Percentiles rank a stretch among this genome's conserved stretches.
These are phyloP conservation scores for Drosophila elegans DNA, from an alignment of 1,140 invertebrate genomes.

Conservation along the genomic window DNA sequence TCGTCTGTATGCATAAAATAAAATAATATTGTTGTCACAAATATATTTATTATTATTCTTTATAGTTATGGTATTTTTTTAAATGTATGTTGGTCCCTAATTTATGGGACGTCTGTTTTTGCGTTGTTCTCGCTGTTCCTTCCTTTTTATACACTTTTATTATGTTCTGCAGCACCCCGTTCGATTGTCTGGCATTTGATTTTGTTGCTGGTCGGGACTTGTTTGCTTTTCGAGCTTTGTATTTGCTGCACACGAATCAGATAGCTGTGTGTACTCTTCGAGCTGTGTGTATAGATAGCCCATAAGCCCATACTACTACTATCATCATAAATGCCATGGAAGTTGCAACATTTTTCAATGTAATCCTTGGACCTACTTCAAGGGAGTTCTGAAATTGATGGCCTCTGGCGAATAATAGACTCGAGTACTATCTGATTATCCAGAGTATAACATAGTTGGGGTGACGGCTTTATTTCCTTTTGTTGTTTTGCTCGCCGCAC, in stretches of 20 bases:
- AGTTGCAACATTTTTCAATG: conserved; percentile 24
- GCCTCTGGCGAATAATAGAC: neutral
- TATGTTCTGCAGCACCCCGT: conserved; percentile 25
- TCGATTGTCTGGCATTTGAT: conserved; percentile 66
- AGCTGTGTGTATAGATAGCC: conserved; percentile 20
- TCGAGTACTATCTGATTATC: conserved; percentile 11
- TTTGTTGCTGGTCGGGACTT: conserved; percentile 33
- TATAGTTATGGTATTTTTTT: neutral
- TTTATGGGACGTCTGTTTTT: conserved; percentile 46
- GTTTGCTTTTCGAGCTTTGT: conserved; percentile 51
- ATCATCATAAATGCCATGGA: conserved; percentile 10
- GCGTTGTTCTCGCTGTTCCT: conserved; percentile 12
- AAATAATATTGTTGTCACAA: too few species aligned
- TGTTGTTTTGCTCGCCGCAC: conserved; percentile 10
- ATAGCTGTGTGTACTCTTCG: conserved; percentile 16
- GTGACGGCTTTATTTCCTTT: neutral
- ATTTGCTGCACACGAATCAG: conserved; percentile 47
- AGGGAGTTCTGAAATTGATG: conserved; percentile 20
- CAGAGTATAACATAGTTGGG: neutral
- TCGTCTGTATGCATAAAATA: too few species aligned
- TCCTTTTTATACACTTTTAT: conserved; percentile 10
- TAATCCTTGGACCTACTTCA: conserved; percentile 28
- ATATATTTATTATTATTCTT: too few species aligned
- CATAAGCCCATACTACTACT: neutral
- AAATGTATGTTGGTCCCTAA: conserved; percentile 31